phyloP scores from a whole-genome alignment of 2,113 vertebrate species.

The Chloroceryle aenea region DNA sequence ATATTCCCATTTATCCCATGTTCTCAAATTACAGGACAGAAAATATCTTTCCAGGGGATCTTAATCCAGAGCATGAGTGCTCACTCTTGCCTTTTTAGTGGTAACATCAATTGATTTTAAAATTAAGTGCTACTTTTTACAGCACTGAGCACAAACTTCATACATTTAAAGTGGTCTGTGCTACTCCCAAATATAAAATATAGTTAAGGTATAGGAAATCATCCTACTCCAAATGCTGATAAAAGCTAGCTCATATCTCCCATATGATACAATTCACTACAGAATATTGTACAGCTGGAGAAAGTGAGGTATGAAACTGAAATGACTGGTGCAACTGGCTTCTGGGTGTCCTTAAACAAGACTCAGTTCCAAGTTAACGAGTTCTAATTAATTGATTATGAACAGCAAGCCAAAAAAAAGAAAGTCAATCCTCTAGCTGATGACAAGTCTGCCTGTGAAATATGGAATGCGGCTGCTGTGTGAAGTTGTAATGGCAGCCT shows the following conservation, averaged over 20 bases:
- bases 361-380: background rate
- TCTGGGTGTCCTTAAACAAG: background rate
- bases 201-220: background rate
- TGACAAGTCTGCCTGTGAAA: background rate
- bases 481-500: background rate
- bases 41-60: background rate
- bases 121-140: background rate
- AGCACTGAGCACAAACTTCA: background rate
- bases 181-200: background rate
- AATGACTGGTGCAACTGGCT: background rate
- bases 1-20: background rate
- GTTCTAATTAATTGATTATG: background rate
- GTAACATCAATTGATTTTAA: background rate
- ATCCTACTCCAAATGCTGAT: background rate
- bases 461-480: background rate
- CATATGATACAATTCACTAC: accelerated
- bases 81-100: too few species aligned
- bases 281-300: background rate
- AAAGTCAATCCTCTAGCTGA: background rate
- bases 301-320: background rate
- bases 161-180: background rate
- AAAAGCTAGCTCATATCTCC: background rate
- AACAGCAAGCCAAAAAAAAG: background rate
- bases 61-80: background rate
- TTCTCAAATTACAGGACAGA: background rate